Evolutionary conservation across 2,797 vertebrate genomes (phyloP).

Genomic region (Gymnothorax reevesii): DNA sequence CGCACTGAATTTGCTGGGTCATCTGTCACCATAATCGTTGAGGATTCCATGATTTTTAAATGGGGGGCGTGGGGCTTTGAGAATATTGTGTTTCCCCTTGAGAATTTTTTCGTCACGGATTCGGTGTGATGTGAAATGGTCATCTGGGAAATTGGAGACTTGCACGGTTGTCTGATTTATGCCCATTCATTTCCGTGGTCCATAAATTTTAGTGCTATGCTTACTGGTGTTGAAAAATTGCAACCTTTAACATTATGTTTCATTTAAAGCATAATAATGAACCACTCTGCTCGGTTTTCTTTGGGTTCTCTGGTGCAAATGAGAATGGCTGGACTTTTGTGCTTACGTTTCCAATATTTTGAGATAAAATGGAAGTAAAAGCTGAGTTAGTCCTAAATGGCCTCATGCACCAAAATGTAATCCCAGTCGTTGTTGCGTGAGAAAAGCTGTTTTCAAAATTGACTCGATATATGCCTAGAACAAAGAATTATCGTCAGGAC

Average conservation of each 20-base stretch:
- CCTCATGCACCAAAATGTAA: neutral
- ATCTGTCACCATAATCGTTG: constrained; percentile 23
- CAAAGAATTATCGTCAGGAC: neutral
- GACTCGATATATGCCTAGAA: neutral
- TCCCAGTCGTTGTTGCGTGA: neutral
- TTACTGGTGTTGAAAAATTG: constrained; percentile 12
- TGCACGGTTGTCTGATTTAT: constrained; percentile 8
- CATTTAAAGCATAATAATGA: neutral
- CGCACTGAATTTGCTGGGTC: constrained; percentile 24
- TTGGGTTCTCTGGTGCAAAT: neutral
- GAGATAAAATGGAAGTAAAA: neutral
- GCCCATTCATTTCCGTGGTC: neutral
- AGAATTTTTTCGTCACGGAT: neutral
- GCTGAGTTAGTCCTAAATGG: neutral
- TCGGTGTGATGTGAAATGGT: neutral
- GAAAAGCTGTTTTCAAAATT: neutral
- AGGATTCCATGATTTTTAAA: constrained; percentile 31
- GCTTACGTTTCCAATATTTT: neutral
- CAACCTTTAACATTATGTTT: constrained; percentile 17
- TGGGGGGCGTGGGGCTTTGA: neutral
- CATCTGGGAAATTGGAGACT: neutral
- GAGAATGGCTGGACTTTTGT: neutral
- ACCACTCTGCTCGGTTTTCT: neutral
- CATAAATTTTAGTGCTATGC: constrained; percentile 11
- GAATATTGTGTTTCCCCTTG: neutral